Conservation (phyloP, 2,113 vertebrate species). For the Pristiophorus japonicus region DNA sequence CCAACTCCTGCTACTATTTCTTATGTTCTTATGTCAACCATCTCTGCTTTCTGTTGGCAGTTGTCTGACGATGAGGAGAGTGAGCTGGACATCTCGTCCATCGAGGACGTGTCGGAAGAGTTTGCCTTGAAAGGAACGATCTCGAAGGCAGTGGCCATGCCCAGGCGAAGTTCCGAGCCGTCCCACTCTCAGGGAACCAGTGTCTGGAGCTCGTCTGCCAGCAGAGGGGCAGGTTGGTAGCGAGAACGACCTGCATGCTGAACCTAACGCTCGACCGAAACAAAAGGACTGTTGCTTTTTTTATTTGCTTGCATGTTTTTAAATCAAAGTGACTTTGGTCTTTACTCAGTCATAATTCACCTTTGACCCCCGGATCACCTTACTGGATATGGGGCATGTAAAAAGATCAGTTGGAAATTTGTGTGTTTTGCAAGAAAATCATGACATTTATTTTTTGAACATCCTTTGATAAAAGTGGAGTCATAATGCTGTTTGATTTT, state of each 20-base stretch:
- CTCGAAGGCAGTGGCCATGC: constrained; percentile 34
- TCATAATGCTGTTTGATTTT: background rate
- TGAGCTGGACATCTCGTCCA: constrained; percentile 53
- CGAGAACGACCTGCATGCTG: constrained; percentile 22
- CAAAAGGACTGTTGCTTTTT: background rate
- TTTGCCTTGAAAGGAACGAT: constrained; percentile 38
- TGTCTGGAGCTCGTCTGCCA: constrained; percentile 47
- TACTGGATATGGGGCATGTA: background rate
- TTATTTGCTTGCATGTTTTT: background rate
- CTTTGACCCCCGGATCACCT: too few relatives aligned
- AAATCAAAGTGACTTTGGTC: too few relatives aligned
- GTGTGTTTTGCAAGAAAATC: background rate
- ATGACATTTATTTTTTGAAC: background rate
- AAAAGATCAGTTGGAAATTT: background rate
- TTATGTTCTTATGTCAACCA: too few relatives aligned
- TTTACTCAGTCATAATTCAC: background rate
- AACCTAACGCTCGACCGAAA: constrained; percentile 1
- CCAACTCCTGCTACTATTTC: too few relatives aligned
- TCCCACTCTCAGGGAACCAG: constrained; percentile 40
- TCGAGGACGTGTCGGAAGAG: constrained; percentile 50
- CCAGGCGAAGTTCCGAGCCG: constrained; percentile 42
- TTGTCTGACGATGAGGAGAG: constrained; percentile 50
- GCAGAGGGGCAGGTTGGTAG: constrained; percentile 39
- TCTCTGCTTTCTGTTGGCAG: constrained; percentile 39
- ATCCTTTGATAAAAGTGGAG: background rate